Evolutionary conservation across 92 coral and sea anemone species (phyloP).

Genomic region (Nematostella vectensis): DNA sequence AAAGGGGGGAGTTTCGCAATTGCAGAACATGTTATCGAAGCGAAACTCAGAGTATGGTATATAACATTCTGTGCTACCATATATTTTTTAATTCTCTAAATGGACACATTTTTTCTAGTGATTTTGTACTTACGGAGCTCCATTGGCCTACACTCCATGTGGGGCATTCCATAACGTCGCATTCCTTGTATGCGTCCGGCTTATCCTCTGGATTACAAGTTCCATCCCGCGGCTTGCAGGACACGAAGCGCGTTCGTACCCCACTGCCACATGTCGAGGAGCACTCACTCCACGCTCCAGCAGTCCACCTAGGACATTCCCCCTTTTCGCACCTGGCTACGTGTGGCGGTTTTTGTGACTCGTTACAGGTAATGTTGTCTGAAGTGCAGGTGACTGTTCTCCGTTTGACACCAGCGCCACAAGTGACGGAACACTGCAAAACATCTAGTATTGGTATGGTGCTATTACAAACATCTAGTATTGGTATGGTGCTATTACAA

Average conservation of each 20-base stretch:
- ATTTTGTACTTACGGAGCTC: slow-evolving; percentile 73
- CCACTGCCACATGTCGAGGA: slow-evolving; percentile 65
- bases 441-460: too few relatives aligned
- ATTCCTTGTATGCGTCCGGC: slow-evolving; percentile 22
- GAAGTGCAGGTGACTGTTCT: slow-evolving; percentile 50
- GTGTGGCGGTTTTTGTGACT: slow-evolving; percentile 11
- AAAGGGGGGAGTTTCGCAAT: too few relatives aligned
- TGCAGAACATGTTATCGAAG: too few relatives aligned
- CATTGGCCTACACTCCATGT: slow-evolving; percentile 70
- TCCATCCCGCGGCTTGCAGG: slow-evolving; percentile 22
- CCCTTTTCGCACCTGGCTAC: slow-evolving; percentile 9
- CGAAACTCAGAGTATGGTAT: too few relatives aligned
- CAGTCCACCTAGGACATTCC: slow-evolving; percentile 24
- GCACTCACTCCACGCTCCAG: slow-evolving; percentile 45
- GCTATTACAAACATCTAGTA: too few relatives aligned
- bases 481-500: too few relatives aligned
- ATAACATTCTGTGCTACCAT: too few relatives aligned
- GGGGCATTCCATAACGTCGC: slow-evolving; percentile 36
- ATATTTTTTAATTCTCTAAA: too few relatives aligned
- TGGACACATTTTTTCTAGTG: too few relatives aligned
- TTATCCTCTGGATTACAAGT: slow-evolving; percentile 24
- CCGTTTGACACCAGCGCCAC: slow-evolving; percentile 51
- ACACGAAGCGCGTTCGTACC: slow-evolving; percentile 25
- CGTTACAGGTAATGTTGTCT: slow-evolving; percentile 21
- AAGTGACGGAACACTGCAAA: slow-evolving; percentile 66